Conservation (phyloP, 1,140 invertebrate species). For the Aphaenogaster rudis region DNA sequence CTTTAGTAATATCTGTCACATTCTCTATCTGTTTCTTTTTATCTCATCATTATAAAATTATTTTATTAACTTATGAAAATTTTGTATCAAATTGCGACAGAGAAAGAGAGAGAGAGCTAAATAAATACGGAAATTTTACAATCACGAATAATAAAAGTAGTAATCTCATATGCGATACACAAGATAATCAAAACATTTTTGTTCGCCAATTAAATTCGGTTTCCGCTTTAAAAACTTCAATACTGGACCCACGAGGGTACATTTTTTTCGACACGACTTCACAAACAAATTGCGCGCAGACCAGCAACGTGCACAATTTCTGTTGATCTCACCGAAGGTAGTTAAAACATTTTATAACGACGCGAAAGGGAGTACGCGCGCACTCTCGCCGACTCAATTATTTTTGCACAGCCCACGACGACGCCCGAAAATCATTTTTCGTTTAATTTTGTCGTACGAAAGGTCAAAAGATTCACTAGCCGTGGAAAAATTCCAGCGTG, state of each 20-base stretch:
- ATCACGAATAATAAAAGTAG: background rate
- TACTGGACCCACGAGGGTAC: background rate
- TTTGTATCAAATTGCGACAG: background rate
- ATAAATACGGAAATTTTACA: conserved; percentile 27
- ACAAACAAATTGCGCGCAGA: conserved; percentile 70
- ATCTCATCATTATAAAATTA: background rate
- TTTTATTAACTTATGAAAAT: no score
- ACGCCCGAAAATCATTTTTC: conserved; percentile 31
- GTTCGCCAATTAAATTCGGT: conserved; percentile 34
- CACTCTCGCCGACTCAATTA: conserved; percentile 64
- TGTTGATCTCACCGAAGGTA: conserved; percentile 52
- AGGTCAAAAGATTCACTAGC: conserved; percentile 19
- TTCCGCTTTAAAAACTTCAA: conserved; percentile 38
- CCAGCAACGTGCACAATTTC: conserved; percentile 50
- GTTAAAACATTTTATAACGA: conserved; percentile 70
- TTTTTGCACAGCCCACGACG: conserved; percentile 44
- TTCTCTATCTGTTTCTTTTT: background rate
- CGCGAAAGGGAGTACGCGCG: conserved; percentile 47
- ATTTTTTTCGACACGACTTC: conserved; percentile 45
- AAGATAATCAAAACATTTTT: conserved; percentile 27
- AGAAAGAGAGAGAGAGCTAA: background rate
- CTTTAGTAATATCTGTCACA: background rate
- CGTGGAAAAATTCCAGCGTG: conserved; percentile 30
- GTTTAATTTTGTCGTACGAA: conserved; percentile 40
- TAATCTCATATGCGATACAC: background rate